Conservation (phyloP, 2,888 invertebrate species). For the Podabrus alpinus region DNA sequence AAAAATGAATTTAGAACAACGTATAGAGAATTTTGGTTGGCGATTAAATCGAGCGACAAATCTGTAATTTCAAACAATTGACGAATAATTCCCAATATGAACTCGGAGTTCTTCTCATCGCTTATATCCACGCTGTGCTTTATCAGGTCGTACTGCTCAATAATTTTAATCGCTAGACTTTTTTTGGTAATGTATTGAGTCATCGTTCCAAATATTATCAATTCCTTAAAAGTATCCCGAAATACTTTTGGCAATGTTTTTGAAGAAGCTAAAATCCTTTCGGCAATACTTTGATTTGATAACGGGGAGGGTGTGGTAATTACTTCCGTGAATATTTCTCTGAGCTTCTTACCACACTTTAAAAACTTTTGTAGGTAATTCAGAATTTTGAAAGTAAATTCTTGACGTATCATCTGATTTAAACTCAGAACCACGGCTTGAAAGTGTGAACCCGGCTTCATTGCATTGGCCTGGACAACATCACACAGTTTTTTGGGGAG, state of each 20-base stretch:
- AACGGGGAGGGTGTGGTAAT: constrained; percentile 58
- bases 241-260: constrained; percentile 95
- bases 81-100: constrained; percentile 93
- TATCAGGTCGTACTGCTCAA: constrained; percentile 78
- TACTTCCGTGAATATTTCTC: constrained; percentile 76
- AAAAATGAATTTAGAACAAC: constrained; percentile 88
- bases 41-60: constrained; percentile 87
- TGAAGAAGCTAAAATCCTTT: constrained; percentile 79
- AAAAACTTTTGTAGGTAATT: constrained; percentile 90
- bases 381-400: constrained; percentile 86
- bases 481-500: constrained; percentile 80
- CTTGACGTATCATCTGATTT: constrained; percentile 91
- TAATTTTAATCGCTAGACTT: constrained; percentile 84
- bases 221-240: constrained; percentile 87
- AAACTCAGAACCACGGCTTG: constrained; percentile 90
- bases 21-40: constrained; percentile 87
- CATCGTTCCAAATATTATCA: constrained; percentile 86
- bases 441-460: constrained; percentile 78
- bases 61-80: constrained; percentile 97
- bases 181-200: constrained; percentile 95
- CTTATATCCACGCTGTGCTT: constrained; percentile 93
- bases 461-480: constrained; percentile 78
- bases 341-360: constrained; percentile 76
- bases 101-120: constrained; percentile 96
- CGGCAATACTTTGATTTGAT: constrained; percentile 63